Conservation (phyloP, 2,797 vertebrate genomes). For the Oryzias sinensis region DNA sequence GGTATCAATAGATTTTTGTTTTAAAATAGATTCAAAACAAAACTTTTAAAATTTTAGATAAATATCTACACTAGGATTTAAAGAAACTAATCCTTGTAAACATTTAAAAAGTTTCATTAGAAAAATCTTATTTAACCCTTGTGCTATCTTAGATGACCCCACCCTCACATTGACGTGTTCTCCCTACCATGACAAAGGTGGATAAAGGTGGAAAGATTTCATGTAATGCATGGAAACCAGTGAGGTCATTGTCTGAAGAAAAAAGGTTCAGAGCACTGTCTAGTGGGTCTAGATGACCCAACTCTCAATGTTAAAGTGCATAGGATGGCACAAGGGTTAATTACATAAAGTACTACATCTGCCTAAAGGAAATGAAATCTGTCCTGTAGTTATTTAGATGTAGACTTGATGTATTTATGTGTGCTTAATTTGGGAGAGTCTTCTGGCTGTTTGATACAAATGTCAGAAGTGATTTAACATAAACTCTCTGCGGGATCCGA, state of each 20-base stretch:
- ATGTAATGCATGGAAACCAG: too few species aligned
- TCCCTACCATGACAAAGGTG: too few species aligned
- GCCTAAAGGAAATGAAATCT: constrained; percentile 17
- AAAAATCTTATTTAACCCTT: constrained; percentile 13
- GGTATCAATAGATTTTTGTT: constrained; percentile 39
- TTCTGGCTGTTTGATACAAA: constrained; percentile 29
- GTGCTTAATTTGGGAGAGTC: constrained; percentile 22
- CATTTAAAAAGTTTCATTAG: constrained; percentile 15
- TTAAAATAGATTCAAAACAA: constrained; percentile 42
- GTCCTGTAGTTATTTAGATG: constrained; percentile 6
- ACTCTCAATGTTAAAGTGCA: too few species aligned
- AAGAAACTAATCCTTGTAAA: constrained; percentile 35
- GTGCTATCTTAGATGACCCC: too few species aligned
- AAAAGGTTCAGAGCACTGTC: too few species aligned
- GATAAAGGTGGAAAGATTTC: too few species aligned
- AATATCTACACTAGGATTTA: constrained; percentile 38
- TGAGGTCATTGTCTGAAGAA: too few species aligned
- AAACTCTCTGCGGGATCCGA: constrained; percentile 35
- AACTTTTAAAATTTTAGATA: constrained; percentile 45
- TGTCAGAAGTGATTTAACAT: constrained; percentile 30
- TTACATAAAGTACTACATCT: constrained; percentile 29
- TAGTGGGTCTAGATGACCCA: too few species aligned
- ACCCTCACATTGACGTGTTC: too few species aligned
- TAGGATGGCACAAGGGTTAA: constrained; percentile 3
- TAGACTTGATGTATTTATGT: constrained; percentile 11